Percentiles rank a stretch among this genome's conserved stretches.
Conservation (phyloP, 1,140 invertebrate genomes). For the Dreissena polymorpha region DNA sequence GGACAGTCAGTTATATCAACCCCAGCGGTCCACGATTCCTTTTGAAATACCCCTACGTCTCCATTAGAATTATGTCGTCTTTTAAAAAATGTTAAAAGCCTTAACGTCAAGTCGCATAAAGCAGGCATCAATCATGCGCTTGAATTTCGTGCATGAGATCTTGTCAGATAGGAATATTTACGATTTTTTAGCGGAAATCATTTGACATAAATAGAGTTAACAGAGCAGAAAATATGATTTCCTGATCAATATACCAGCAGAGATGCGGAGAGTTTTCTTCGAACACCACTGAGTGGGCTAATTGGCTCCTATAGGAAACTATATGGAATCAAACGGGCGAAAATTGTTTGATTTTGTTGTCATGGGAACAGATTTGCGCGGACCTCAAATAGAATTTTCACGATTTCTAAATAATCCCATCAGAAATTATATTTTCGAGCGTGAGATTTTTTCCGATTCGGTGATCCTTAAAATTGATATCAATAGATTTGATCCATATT, state of each 20-base stretch:
- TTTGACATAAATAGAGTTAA: conserved; percentile 5
- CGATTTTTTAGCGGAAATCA: not conserved
- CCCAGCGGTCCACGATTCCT: too few relatives aligned
- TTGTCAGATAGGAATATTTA: not conserved
- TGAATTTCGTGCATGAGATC: not conserved
- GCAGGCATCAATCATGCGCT: not conserved
- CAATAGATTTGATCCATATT: conserved; percentile 1
- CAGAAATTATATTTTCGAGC: conserved; percentile 14
- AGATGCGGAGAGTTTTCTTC: not conserved
- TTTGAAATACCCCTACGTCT: too few relatives aligned
- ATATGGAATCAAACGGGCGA: conserved; percentile 15
- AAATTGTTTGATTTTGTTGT: conserved; percentile 36
- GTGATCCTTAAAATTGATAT: conserved; percentile 34
- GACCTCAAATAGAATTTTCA: conserved; percentile 31
- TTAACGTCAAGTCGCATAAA: too few relatives aligned
- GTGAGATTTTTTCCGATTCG: conserved; percentile 42
- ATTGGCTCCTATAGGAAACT: conserved; percentile 9
- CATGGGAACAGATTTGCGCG: conserved; percentile 32
- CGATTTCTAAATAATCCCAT: conserved; percentile 36
- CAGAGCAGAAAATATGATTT: conserved; percentile 26
- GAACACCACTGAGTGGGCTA: not conserved
- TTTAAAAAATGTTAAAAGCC: too few relatives aligned
- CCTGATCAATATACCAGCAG: not conserved
- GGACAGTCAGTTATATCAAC: too few relatives aligned
- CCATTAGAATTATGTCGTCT: too few relatives aligned